These are phyloP conservation scores for Ibidorhyncha struthersii DNA, from an alignment of 2,113 vertebrate species.

Conservation along the genomic window DNA sequence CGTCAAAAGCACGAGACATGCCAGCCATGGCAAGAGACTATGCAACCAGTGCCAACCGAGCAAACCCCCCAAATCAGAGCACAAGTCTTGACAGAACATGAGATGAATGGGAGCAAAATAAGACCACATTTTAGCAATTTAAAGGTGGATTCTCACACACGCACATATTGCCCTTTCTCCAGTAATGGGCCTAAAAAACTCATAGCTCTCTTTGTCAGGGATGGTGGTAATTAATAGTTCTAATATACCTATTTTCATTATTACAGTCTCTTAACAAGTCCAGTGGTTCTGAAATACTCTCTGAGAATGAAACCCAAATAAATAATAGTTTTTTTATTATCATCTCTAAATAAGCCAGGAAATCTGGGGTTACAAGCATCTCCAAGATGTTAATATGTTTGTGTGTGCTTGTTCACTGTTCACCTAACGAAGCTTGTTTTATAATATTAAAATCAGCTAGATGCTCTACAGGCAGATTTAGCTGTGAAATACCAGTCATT, in stretches of 20 bases:
- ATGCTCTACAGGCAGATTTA: background rate
- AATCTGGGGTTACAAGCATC: background rate
- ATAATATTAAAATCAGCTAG: background rate
- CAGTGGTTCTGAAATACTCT: background rate
- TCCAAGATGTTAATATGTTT: background rate
- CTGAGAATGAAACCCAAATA: background rate
- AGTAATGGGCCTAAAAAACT: background rate
- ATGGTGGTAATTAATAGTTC: background rate
- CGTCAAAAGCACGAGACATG: background rate
- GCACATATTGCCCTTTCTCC: fast-evolving
- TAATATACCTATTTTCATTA: background rate
- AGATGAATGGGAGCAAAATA: background rate
- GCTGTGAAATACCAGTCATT: background rate
- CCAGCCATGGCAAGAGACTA: background rate
- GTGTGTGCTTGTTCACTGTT: background rate
- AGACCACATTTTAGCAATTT: background rate
- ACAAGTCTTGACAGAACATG: background rate
- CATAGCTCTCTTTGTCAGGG: background rate
- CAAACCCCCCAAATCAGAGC: background rate
- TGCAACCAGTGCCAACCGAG: background rate
- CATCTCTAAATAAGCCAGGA: background rate
- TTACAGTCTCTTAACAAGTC: background rate
- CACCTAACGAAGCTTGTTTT: background rate
- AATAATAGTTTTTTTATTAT: background rate
- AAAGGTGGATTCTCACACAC: background rate